Conservation (phyloP, 2,113 vertebrate species). For the Glareola pratincola region DNA sequence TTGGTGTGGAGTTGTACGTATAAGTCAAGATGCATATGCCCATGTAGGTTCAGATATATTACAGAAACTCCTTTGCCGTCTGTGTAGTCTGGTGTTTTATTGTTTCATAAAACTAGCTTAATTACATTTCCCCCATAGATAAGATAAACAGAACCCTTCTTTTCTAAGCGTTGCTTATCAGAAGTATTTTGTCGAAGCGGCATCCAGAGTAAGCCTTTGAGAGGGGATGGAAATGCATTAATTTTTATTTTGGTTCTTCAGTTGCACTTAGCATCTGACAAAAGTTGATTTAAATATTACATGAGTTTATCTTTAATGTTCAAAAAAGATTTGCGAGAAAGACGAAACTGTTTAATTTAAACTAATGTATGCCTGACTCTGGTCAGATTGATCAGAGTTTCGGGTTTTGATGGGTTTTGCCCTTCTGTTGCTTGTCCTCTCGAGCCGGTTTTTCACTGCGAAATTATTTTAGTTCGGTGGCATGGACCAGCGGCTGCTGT, state of each 20-base stretch:
- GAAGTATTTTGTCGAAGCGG: constrained; percentile 20
- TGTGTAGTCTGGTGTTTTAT: constrained; percentile 21
- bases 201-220: neutral
- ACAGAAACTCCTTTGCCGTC: neutral
- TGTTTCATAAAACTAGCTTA: constrained; percentile 51
- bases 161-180: constrained; percentile 13
- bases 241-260: constrained; percentile 38
- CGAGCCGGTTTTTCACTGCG: constrained; percentile 53
- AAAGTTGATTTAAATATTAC: constrained; percentile 49
- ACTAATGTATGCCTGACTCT: constrained; percentile 55
- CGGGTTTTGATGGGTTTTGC: constrained; percentile 49
- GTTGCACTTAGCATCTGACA: constrained; percentile 28
- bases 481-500: constrained; percentile 69
- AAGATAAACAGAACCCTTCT: constrained; percentile 45
- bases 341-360: constrained; percentile 42
- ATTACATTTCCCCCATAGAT: constrained; percentile 42
- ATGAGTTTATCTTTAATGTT: constrained; percentile 45
- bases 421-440: constrained; percentile 66
- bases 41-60: neutral
- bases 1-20: neutral
- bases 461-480: constrained; percentile 65
- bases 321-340: constrained; percentile 42
- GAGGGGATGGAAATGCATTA: neutral
- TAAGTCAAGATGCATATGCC: neutral
- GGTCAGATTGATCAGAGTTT: constrained; percentile 60